phyloP scores from a whole-genome alignment of 2,797 vertebrate genomes.

The Anomalospiza imberbis region DNA sequence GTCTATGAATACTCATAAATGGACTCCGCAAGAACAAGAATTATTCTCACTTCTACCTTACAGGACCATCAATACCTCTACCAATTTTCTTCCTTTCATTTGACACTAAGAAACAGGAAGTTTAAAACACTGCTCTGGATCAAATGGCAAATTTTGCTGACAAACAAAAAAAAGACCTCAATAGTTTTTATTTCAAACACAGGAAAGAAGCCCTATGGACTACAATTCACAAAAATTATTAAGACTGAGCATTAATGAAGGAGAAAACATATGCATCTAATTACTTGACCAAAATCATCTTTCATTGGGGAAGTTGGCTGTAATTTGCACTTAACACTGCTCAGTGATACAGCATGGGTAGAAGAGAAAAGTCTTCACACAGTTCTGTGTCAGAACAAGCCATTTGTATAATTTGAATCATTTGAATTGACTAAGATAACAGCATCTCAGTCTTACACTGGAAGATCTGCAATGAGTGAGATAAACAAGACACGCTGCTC shows the following conservation, averaged over 20 bases:
- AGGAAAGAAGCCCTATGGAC: not conserved
- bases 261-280: not conserved
- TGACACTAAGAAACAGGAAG: not conserved
- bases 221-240: not conserved
- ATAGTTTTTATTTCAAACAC: not conserved
- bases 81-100: not conserved
- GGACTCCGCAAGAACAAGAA: not conserved
- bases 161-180: not conserved
- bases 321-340: not conserved
- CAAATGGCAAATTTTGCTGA: not conserved
- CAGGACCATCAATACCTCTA: not conserved
- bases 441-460: not conserved
- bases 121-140: not conserved
- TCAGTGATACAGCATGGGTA: not conserved
- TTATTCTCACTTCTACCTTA: not conserved
- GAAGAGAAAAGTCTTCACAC: not conserved
- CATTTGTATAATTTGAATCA: not conserved
- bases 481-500: not conserved
- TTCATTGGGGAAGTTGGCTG: not conserved
- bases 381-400: not conserved
- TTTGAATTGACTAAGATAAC: not conserved
- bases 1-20: not conserved
- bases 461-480: not conserved
- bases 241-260: not conserved
- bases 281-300: not conserved